A percentile compares a stretch with the other conserved stretches of the same genome.
These are phyloP conservation scores for Notodromas monacha DNA, from an alignment of 2,888 invertebrate species.

Conservation along the genomic window DNA sequence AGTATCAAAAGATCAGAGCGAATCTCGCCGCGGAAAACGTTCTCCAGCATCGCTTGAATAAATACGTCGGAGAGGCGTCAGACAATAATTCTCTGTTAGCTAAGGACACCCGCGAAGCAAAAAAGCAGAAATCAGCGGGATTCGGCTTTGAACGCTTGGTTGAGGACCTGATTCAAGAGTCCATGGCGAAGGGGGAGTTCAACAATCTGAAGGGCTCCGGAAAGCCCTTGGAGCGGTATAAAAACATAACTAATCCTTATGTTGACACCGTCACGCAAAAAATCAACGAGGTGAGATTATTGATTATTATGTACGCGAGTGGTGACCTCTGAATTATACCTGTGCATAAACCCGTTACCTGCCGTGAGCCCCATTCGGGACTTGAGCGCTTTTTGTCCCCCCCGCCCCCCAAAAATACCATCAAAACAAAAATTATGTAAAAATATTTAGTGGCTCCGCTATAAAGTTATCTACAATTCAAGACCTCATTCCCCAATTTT, in stretches of 20 bases:
- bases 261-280: slow-evolving; percentile 61
- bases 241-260: slow-evolving; percentile 39
- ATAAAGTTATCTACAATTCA: no score
- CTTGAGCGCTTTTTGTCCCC: no score
- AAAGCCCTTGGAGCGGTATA: slow-evolving; percentile 35
- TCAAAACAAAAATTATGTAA: no score
- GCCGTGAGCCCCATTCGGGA: no score
- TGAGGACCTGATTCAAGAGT: slow-evolving; percentile 64
- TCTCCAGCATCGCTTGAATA: slow-evolving; percentile 20
- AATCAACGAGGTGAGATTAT: slow-evolving; percentile 34
- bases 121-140: slow-evolving; percentile 26
- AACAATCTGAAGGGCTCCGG: slow-evolving; percentile 46
- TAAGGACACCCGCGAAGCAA: slow-evolving; percentile 27
- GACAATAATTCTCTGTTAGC: slow-evolving; percentile 22
- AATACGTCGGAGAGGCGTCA: slow-evolving; percentile 21
- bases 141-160: slow-evolving; percentile 55
- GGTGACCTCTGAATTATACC: no score
- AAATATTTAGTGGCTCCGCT: no score
- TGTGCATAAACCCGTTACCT: no score
- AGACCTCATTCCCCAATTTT: no score
- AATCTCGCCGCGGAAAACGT: slow-evolving; percentile 33
- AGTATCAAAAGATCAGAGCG: slow-evolving; percentile 32
- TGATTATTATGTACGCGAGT: no score
- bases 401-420: no score
- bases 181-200: slow-evolving; percentile 63